These are phyloP conservation scores for Emydoidea blandingii DNA, from an alignment of 2,797 vertebrate species.

Conservation along the genomic window DNA sequence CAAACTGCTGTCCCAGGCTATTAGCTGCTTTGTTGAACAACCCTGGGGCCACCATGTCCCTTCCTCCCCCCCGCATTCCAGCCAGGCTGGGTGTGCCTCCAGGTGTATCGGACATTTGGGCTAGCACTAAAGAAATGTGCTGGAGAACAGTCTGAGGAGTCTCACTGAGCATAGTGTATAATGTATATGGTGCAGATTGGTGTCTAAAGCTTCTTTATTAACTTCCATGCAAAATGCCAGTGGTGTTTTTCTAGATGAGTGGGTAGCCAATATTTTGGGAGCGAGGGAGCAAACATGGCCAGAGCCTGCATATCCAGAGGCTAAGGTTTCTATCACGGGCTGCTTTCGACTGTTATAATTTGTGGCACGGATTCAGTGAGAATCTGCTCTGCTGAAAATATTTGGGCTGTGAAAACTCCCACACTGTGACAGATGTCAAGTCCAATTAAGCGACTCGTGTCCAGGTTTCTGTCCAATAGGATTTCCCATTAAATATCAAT, in stretches of 20 bases:
- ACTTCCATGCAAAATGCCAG: slow-evolving; percentile 56
- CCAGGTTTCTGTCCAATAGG: slow-evolving; percentile 85
- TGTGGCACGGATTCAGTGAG: slow-evolving; percentile 82
- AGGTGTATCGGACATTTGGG: neutral
- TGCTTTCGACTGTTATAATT: slow-evolving; percentile 79
- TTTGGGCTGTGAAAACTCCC: slow-evolving; percentile 86
- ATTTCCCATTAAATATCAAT: slow-evolving; percentile 86
- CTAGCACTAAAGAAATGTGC: slow-evolving; percentile 14
- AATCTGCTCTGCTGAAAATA: slow-evolving; percentile 84
- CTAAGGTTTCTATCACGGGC: slow-evolving; percentile 72
- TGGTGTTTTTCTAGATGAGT: slow-evolving; percentile 70
- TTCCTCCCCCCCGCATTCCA: neutral
- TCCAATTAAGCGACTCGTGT: slow-evolving; percentile 86
- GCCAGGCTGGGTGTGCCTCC: neutral
- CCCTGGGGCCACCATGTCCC: neutral
- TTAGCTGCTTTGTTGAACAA: neutral
- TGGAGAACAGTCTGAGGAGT: neutral
- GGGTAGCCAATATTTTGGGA: slow-evolving; percentile 42
- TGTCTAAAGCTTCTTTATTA: slow-evolving; percentile 68
- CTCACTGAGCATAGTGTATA: neutral
- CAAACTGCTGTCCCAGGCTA: neutral
- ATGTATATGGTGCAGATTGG: slow-evolving; percentile 46
- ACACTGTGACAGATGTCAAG: slow-evolving; percentile 88
- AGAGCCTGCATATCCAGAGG: slow-evolving; percentile 65
- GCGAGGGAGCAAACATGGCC: slow-evolving; percentile 20